Percentiles rank a stretch among this genome's conserved stretches.
Evolutionary conservation across 2,888 invertebrate genomes (phyloP).

Genomic region (Amblyjoppa fuscipennis): DNA sequence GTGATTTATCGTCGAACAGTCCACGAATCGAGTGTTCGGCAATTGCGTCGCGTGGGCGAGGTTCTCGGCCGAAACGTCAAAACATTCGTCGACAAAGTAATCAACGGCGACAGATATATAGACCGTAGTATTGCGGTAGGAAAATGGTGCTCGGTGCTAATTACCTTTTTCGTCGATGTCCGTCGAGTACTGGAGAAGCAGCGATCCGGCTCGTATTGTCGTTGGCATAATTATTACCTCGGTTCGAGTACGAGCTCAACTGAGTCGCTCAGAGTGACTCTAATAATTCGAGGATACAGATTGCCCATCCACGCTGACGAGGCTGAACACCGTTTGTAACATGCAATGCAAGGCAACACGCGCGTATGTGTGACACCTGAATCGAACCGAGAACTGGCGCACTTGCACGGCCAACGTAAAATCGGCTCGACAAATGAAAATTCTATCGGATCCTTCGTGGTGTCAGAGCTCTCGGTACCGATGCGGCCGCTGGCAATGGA

Average conservation of each 20-base stretch:
- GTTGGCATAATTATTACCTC: constrained; percentile 71
- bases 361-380: constrained; percentile 27
- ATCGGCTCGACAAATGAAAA: neutral
- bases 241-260: constrained; percentile 42
- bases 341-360: constrained; percentile 3
- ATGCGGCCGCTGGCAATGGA: too few species aligned
- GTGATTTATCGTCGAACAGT: neutral
- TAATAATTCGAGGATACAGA: constrained; percentile 46
- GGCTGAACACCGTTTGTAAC: constrained; percentile 39
- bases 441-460: neutral
- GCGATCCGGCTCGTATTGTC: constrained; percentile 67
- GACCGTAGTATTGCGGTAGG: neutral
- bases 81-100: constrained; percentile 46
- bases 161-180: constrained; percentile 71
- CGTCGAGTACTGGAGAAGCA: constrained; percentile 65
- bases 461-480: neutral
- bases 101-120: neutral
- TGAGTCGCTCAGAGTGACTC: constrained; percentile 46
- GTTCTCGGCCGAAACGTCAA: constrained; percentile 46
- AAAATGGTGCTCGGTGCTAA: constrained; percentile 14
- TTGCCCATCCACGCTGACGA: constrained; percentile 50
- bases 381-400: constrained; percentile 27
- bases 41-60: constrained; percentile 43
- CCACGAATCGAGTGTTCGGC: neutral
- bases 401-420: constrained; percentile 1